A percentile compares a stretch with the other conserved stretches of the same genome.
These are phyloP conservation scores for Phalacrocorax aristotelis DNA, from an alignment of 2,113 vertebrate species.

Conservation along the genomic window DNA sequence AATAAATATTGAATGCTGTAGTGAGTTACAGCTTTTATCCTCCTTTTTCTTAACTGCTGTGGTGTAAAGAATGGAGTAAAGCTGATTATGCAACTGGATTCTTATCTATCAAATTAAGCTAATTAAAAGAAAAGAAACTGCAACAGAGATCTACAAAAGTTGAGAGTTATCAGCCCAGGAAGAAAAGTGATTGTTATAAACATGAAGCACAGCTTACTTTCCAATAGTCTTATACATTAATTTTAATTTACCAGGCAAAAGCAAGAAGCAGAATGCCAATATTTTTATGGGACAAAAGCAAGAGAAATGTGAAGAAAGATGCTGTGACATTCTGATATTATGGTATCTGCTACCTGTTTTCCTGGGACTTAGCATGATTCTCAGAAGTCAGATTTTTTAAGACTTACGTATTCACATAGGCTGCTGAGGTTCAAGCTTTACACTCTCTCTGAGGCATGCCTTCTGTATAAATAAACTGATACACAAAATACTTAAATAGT, in stretches of 20 bases:
- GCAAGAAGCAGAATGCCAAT: not conserved
- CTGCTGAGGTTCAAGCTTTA: not conserved
- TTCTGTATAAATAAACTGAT: not conserved
- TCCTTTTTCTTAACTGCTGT: not conserved
- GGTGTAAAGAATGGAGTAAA: not conserved
- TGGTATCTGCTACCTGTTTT: not conserved
- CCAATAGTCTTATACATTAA: not conserved
- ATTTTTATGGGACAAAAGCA: not conserved
- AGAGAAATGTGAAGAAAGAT: not conserved
- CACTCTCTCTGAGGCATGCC: not conserved
- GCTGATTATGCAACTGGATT: not conserved
- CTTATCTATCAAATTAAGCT: not conserved
- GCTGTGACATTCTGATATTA: not conserved
- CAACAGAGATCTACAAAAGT: not conserved
- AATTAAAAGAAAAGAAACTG: not conserved
- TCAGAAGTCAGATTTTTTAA: not conserved
- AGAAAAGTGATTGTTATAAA: not conserved
- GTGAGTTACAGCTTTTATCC: not conserved
- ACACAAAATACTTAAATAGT: not conserved
- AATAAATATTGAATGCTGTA: constrained; percentile 1
- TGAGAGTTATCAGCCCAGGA: not conserved
- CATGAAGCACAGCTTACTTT: not conserved
- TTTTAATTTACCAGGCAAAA: not conserved
- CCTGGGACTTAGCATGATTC: not conserved
- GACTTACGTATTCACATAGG: not conserved